Evolutionary conservation across 2,888 invertebrate species (phyloP).

Genomic region (Fabriciana adippe): DNA sequence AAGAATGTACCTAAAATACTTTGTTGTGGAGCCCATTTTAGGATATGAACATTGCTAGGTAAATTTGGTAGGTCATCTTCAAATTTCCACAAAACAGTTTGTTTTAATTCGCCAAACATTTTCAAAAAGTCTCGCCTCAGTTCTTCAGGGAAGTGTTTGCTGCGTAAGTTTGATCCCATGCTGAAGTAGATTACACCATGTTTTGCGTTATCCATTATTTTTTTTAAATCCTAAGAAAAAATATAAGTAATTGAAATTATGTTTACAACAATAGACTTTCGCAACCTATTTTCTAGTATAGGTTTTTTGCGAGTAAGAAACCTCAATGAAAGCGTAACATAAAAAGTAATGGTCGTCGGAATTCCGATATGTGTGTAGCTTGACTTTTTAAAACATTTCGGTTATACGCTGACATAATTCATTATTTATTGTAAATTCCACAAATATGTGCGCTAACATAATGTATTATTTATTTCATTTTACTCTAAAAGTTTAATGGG

Average conservation of each 20-base stretch:
- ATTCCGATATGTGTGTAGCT: too few species aligned
- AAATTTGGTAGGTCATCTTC: conserved; percentile 51
- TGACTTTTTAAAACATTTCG: too few species aligned
- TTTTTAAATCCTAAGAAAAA: conserved; percentile 52
- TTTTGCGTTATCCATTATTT: conserved; percentile 54
- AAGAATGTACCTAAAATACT: conserved; percentile 51
- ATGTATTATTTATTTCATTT: too few species aligned
- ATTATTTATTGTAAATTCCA: too few species aligned
- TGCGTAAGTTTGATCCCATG: conserved; percentile 60
- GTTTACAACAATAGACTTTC: too few species aligned
- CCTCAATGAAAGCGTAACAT: too few species aligned
- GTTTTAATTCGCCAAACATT: conserved; percentile 58
- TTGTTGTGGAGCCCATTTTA: conserved; percentile 61
- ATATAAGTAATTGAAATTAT: not conserved
- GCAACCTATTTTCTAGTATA: too few species aligned
- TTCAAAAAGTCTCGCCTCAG: conserved; percentile 49
- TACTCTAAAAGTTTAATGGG: too few species aligned
- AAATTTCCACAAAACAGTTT: conserved; percentile 67
- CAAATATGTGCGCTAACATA: too few species aligned
- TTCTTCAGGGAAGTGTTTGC: conserved; percentile 50
- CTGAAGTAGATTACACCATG: conserved; percentile 67
- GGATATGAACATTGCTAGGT: conserved; percentile 58
- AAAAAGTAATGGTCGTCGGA: too few species aligned
- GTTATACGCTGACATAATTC: too few species aligned
- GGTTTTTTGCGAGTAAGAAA: too few species aligned